A percentile compares a stretch with the other conserved stretches of the same genome.
These are phyloP conservation scores for Gasteruption jaculator DNA, from an alignment of 2,888 invertebrate species.

Conservation along the genomic window DNA sequence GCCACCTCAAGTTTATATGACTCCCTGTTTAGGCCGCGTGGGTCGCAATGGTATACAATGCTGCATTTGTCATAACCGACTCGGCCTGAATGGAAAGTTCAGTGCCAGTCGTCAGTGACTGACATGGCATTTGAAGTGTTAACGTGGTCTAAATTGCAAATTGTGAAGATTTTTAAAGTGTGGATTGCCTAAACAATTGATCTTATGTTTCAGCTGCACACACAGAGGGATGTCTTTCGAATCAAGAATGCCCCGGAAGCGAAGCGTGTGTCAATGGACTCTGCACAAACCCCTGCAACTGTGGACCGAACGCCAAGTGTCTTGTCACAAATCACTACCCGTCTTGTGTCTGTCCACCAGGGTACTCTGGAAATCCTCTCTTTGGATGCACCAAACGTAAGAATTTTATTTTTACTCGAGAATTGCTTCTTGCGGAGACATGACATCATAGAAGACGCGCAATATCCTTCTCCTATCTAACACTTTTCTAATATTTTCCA, in stretches of 20 bases:
- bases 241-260: conserved; percentile 74
- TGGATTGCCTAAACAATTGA: too few relatives aligned
- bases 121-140: too few relatives aligned
- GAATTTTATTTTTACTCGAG: conserved; percentile 9
- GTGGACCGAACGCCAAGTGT: conserved; percentile 80
- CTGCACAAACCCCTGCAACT: conserved; percentile 81
- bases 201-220: conserved; percentile 52
- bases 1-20: too few relatives aligned
- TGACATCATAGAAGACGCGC: neutral
- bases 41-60: too few relatives aligned
- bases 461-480: neutral
- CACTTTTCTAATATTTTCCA: conserved; percentile 51
- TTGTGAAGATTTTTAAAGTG: too few relatives aligned
- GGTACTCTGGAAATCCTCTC: conserved; percentile 83
- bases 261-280: conserved; percentile 79
- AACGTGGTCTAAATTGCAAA: too few relatives aligned
- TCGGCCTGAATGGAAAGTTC: too few relatives aligned
- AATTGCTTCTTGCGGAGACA: neutral
- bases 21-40: too few relatives aligned
- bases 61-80: too few relatives aligned
- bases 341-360: conserved; percentile 75
- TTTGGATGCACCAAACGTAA: conserved; percentile 66
- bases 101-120: too few relatives aligned
- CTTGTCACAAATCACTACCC: conserved; percentile 79
- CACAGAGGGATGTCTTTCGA: conserved; percentile 70